These are phyloP conservation scores for Trichonephila clavata DNA, from an alignment of 1,140 invertebrate species.

Conservation along the genomic window DNA sequence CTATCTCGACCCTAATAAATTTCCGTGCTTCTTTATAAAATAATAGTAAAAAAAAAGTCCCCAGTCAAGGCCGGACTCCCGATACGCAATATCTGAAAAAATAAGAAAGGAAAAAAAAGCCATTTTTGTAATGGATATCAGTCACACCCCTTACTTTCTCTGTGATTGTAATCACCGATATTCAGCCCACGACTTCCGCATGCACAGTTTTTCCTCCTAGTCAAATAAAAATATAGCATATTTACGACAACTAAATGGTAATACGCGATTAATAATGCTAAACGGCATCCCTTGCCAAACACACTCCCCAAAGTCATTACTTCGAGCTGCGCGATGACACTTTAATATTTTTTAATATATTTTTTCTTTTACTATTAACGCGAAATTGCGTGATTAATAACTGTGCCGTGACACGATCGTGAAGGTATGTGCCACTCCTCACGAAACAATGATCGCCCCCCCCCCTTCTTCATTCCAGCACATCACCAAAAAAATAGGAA, in stretches of 20 bases:
- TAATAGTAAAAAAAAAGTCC: background rate
- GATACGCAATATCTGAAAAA: background rate
- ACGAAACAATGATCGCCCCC: slow-evolving; percentile 7
- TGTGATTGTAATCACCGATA: background rate
- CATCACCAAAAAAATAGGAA: background rate
- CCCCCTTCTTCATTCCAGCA: background rate
- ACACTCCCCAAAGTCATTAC: slow-evolving; percentile 23
- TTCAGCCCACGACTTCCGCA: slow-evolving; percentile 6
- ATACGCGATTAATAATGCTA: slow-evolving; percentile 16
- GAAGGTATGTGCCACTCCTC: slow-evolving; percentile 26
- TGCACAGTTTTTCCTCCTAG: background rate
- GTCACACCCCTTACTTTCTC: background rate
- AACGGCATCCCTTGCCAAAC: background rate
- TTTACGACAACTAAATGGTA: background rate
- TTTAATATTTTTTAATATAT: background rate
- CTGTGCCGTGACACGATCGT: slow-evolving; percentile 33
- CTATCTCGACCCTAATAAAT: background rate
- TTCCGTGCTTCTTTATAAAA: background rate
- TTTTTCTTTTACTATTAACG: background rate
- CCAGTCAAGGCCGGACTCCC: background rate
- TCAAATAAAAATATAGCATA: slow-evolving; percentile 6
- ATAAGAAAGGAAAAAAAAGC: background rate
- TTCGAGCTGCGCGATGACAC: background rate
- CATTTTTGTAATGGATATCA: slow-evolving; percentile 14
- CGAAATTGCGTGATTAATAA: slow-evolving; percentile 50